Evolutionary conservation across 2,888 invertebrate species (phyloP), one percentile per base, ranked within the genome.

Genomic region (Marronus borbonicus): DNA sequence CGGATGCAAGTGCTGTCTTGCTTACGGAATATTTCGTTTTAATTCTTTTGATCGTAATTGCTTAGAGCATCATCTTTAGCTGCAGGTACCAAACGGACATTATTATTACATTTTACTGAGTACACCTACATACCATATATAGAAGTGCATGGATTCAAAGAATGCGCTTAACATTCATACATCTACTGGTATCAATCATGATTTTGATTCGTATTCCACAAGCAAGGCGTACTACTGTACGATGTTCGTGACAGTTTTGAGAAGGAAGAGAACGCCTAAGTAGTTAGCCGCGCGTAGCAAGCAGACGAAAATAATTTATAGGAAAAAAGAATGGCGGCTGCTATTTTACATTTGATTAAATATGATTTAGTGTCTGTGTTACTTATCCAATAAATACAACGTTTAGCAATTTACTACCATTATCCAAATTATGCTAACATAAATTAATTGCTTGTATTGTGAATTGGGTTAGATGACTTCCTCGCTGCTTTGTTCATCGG

Each of bases 201-300:
- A 49, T 65, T 52, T n/a, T 50, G 49, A 65, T 75, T 76, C 49
- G 52, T 76, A 76, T 76, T 76, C 76, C 36, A 20, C 14, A n/a
- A 36, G 76, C 14, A 8, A 58, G 55, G 55, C 20, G 65, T 39
- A 20, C 39, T 20, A 66, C 39, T 14, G 76, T 66, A 55, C n/a
- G 31, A 31, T 17, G 31, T 65, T 50, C 76, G 76, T 76, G 76
- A 76, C 64, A 65, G 65, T 76, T 76, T 76, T 76, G 28, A 76
- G 76, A 65, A 76, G 64, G 50, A 64, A 39, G 28, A 66, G 39
- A 66, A 58, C 55, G 55, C 20, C 55, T 58, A 20, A 58, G 7
- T 58, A 17, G 65, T 39, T 36, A n/a, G 39, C 17, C 44, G 12
- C 14, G 65, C 39, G 31, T 31, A 39, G 49, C 17, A 44, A 66